Base-by-base conservation (phyloP, 2,888 invertebrate species). In the Anticlea derivata region DNA sequence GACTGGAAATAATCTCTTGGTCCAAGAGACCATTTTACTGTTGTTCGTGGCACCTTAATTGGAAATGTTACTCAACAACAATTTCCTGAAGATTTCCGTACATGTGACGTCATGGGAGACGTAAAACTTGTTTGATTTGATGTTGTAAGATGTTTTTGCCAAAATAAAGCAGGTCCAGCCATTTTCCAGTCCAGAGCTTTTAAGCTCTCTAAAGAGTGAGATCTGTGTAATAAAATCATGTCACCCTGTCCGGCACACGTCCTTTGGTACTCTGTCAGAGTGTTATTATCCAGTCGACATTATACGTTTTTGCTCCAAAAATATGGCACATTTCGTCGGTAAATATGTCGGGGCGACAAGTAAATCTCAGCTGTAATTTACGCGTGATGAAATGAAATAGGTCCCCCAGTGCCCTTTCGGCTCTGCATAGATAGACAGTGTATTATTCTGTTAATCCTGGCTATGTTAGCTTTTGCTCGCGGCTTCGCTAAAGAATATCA, bases 251-350 rank as follows among this genome's bases (percentile, higher is more conserved):
- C 4, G 17, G 17, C 17, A 3, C 2, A 4, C 4, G 17, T 2
- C 17, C 17, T 17, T 3, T 17, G 4, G 17, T 3, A 17, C 13
- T 2, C 23, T 10, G 49, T 33, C 29, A 20, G 47, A 17, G 33
- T 29, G 31, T 45, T 39, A 33, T 44, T 44, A 38, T 46, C 46
- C 46, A 48, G 49, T 20, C 26, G 35, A 24, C 24, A 24, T 40
- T 11, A 43, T 30, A 37, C 39, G 47, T 39, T 49, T 46, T 39
- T 46, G 43, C 47, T 49, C 37, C 53, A 51, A 59, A 54, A 43
- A 37, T 10, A 38, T 45, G 35, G 31, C 31, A 45, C 45, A 17
- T 31, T 44, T 50, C 43, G 33, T 30, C 4, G 26, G 31, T 17
- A 45, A 50, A 47, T 41, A 31, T 39, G 22, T 48, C 8, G 24